Conservation (phyloP, 2,797 vertebrate species). For the Lagorchestes hirsutus region DNA sequence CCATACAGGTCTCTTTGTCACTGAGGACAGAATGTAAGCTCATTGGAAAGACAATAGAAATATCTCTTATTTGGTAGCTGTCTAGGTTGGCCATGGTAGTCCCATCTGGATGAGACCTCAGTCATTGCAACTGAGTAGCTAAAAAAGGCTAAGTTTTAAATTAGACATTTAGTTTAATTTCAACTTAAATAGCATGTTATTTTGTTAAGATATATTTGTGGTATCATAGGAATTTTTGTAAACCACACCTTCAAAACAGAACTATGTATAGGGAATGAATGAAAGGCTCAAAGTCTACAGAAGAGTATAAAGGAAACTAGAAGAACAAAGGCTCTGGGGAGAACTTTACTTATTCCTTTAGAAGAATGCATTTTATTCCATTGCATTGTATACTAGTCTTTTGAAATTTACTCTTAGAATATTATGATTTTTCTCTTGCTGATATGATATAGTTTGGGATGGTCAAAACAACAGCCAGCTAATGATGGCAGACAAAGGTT, state of each 20-base stretch:
- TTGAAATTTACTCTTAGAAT: constrained; percentile 65
- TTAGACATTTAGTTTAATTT: constrained; percentile 7
- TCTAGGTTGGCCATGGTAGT: neutral
- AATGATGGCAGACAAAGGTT: neutral
- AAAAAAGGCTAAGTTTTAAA: neutral
- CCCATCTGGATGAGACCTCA: neutral
- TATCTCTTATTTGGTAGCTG: constrained; percentile 18
- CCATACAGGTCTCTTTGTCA: neutral
- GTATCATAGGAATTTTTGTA: constrained; percentile 28
- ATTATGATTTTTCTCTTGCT: constrained; percentile 67
- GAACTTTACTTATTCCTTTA: constrained; percentile 69
- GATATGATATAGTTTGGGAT: constrained; percentile 59
- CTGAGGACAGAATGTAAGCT: neutral
- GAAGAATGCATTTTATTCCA: constrained; percentile 78
- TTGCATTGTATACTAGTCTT: constrained; percentile 76
- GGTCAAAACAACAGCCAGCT: constrained; percentile 15
- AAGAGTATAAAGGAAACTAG: constrained; percentile 71
- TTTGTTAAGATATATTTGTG: constrained; percentile 45
- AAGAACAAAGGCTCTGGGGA: constrained; percentile 62
- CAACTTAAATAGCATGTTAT: constrained; percentile 12
- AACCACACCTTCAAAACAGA: constrained; percentile 46
- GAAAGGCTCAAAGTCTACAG: constrained; percentile 36
- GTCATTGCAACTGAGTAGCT: constrained; percentile 2
- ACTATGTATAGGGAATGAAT: neutral
- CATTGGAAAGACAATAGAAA: constrained; percentile 38